A percentile compares a stretch with the other conserved stretches of the same genome.
These are phyloP conservation scores for Myotis yumanensis DNA, from an alignment of 2,113 vertebrate species.

Conservation along the genomic window DNA sequence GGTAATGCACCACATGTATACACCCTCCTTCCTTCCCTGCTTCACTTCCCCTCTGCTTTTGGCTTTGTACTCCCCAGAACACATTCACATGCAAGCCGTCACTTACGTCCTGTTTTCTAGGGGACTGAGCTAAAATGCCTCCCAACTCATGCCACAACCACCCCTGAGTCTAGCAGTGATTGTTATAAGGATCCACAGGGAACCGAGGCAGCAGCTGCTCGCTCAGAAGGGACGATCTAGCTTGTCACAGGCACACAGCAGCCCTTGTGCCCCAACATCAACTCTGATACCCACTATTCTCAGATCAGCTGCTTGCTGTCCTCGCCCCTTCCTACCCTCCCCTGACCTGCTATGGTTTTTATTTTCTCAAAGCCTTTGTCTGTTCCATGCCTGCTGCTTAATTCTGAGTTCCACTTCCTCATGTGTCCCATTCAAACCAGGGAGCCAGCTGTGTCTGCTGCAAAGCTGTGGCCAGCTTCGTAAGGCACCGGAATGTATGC, in stretches of 20 bases:
- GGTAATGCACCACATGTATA: fast-evolving
- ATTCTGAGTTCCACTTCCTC: neutral
- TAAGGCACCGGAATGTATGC: fast-evolving
- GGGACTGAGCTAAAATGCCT: neutral
- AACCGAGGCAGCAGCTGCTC: neutral
- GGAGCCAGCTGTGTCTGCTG: neutral
- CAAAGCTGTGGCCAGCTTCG: neutral
- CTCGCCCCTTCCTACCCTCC: neutral
- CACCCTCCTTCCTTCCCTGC: neutral
- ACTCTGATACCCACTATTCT: neutral
- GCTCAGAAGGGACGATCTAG: neutral
- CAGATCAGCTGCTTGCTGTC: neutral
- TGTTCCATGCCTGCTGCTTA: neutral
- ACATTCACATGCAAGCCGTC: neutral
- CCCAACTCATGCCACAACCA: neutral
- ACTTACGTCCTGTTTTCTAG: neutral
- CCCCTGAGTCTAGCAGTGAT: neutral
- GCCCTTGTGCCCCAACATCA: neutral
- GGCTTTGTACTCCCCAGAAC: neutral
- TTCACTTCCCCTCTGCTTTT: neutral
- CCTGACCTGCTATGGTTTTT: neutral
- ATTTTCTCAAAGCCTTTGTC: neutral
- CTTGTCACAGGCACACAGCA: neutral
- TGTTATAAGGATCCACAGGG: neutral
- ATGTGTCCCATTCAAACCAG: neutral